Conservation (phyloP, 2,888 invertebrate genomes). For the Morpho deidamia region DNA sequence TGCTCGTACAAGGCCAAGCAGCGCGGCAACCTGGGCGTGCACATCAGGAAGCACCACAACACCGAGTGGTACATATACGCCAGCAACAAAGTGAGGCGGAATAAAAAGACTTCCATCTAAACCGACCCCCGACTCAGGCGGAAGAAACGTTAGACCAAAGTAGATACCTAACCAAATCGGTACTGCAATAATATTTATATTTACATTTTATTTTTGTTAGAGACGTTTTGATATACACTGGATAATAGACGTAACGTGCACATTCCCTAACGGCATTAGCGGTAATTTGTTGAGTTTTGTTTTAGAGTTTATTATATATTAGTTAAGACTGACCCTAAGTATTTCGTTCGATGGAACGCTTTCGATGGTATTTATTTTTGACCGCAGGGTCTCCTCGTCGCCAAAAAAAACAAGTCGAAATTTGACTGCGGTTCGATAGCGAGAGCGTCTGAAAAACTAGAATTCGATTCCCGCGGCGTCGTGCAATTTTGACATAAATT, state of each 20-base stretch:
- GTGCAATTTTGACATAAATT: too few relatives aligned
- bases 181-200: constrained; percentile 73
- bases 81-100: constrained; percentile 65
- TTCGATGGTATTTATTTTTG: constrained; percentile 17
- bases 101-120: constrained; percentile 59
- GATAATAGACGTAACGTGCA: constrained; percentile 65
- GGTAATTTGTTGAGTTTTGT: constrained; percentile 70
- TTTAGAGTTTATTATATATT: constrained; percentile 71
- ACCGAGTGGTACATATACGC: constrained; percentile 74
- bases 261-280: constrained; percentile 72
- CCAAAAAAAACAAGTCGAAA: background rate
- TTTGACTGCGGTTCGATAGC: too few relatives aligned
- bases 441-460: too few relatives aligned
- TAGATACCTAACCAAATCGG: constrained; percentile 74
- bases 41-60: constrained; percentile 87
- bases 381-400: constrained; percentile 9
- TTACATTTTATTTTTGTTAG: constrained; percentile 59
- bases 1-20: constrained; percentile 89
- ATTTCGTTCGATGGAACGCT: constrained; percentile 36
- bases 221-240: constrained; percentile 65
- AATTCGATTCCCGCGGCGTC: too few relatives aligned
- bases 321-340: constrained; percentile 75
- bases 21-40: constrained; percentile 89
- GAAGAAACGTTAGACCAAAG: constrained; percentile 59
- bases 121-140: background rate